phyloP scores from a whole-genome alignment of 2,113 vertebrate species.

The Chroicocephalus ridibundus region DNA sequence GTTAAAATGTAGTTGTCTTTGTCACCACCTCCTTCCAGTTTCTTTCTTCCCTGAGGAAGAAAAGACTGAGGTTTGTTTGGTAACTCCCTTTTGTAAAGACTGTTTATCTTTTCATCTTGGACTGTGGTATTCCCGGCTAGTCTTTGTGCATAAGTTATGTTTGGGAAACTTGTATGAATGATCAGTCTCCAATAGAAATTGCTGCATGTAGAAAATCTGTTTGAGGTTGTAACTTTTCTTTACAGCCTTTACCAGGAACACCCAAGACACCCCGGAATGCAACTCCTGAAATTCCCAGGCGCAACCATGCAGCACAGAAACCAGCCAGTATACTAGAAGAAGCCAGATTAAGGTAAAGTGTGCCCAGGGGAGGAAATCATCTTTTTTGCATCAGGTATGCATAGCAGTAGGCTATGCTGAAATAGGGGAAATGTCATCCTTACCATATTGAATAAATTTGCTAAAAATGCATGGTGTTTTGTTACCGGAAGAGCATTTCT shows the following conservation, averaged over 20 bases:
- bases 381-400: not conserved
- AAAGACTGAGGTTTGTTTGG: not conserved
- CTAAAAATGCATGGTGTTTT: not conserved
- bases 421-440: not conserved
- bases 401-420: not conserved
- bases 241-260: slow-evolving; percentile 67
- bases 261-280: slow-evolving; percentile 74
- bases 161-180: not conserved
- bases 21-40: not conserved
- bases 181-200: not conserved
- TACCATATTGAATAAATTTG: not conserved
- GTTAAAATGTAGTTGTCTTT: not conserved
- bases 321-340: slow-evolving; percentile 85
- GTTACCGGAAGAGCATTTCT: not conserved
- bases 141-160: not conserved
- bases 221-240: not conserved
- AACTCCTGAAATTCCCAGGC: slow-evolving; percentile 85
- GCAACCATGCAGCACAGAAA: slow-evolving; percentile 74
- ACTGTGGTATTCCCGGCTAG: not conserved
- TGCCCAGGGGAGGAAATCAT: not conserved
- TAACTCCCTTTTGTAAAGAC: not conserved
- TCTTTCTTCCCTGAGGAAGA: not conserved
- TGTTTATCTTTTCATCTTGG: not conserved
- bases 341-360: slow-evolving; percentile 83
- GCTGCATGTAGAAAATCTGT: not conserved